Evolutionary conservation across 2,113 vertebrate genomes (phyloP).

Genomic region (Grammomys surdaster): DNA sequence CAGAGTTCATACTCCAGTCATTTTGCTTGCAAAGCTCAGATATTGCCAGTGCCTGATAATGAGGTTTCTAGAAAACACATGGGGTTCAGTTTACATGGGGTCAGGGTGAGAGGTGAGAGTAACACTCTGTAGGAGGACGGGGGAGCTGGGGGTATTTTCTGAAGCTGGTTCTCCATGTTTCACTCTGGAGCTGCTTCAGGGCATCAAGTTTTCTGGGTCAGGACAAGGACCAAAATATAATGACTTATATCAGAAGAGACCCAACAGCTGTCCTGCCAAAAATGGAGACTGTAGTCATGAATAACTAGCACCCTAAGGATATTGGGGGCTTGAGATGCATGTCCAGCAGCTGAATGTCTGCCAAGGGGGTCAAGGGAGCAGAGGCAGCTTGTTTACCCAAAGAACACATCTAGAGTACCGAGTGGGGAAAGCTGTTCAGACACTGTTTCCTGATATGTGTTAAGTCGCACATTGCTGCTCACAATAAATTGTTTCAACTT

Average conservation of each 20-base stretch:
- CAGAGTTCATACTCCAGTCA: conserved; percentile 58
- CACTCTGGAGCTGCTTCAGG: neutral
- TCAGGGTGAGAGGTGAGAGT: neutral
- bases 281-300: neutral
- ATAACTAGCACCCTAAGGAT: neutral
- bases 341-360: neutral
- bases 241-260: neutral
- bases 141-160: neutral
- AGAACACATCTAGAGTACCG: neutral
- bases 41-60: neutral
- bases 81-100: neutral
- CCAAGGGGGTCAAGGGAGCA: neutral
- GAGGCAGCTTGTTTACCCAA: neutral
- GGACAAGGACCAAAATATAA: neutral
- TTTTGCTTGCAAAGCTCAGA: neutral
- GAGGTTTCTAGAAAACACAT: neutral
- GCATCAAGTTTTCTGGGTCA: neutral
- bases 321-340: neutral
- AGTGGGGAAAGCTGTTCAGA: neutral
- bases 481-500: neutral
- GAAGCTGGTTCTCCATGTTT: neutral
- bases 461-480: neutral
- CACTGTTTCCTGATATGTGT: neutral
- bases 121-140: fast-evolving
- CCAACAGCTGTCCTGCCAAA: neutral